Conservation (phyloP, 1,140 invertebrate genomes). For the Myzus persicae region DNA sequence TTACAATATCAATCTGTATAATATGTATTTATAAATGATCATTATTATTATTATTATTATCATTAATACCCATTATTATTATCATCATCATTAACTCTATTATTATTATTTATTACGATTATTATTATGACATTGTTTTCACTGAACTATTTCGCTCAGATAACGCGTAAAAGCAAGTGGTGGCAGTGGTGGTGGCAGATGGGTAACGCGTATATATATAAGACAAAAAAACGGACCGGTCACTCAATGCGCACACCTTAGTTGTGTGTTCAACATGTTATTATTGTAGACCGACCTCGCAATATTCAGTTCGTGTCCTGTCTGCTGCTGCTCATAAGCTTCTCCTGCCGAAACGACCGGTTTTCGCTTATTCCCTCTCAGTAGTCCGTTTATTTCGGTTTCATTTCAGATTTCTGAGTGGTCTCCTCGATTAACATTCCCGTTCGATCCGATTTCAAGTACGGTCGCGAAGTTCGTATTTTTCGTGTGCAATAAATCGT, state of each 20-base stretch:
- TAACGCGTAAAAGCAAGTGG: neutral
- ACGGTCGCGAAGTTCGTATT: neutral
- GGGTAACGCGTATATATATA: constrained; percentile 8
- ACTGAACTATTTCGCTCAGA: neutral
- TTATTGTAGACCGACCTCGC: neutral
- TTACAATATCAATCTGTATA: too few relatives aligned
- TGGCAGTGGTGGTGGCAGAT: too few relatives aligned
- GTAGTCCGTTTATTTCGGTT: neutral
- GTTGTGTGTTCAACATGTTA: neutral
- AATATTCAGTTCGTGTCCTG: neutral
- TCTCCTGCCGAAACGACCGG: neutral
- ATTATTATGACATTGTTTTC: neutral
- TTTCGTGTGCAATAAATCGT: neutral
- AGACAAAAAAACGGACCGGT: neutral
- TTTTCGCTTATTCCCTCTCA: neutral
- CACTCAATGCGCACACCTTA: neutral
- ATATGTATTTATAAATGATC: neutral
- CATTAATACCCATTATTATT: neutral
- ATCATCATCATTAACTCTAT: neutral
- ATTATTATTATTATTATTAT: constrained; percentile 9
- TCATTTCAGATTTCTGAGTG: neutral
- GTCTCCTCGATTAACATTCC: neutral
- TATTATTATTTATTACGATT: neutral
- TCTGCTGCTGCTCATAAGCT: neutral
- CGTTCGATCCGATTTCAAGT: neutral